These are phyloP conservation scores for Phoebastria nigripes DNA, from an alignment of 2,797 vertebrate species.

Conservation along the genomic window DNA sequence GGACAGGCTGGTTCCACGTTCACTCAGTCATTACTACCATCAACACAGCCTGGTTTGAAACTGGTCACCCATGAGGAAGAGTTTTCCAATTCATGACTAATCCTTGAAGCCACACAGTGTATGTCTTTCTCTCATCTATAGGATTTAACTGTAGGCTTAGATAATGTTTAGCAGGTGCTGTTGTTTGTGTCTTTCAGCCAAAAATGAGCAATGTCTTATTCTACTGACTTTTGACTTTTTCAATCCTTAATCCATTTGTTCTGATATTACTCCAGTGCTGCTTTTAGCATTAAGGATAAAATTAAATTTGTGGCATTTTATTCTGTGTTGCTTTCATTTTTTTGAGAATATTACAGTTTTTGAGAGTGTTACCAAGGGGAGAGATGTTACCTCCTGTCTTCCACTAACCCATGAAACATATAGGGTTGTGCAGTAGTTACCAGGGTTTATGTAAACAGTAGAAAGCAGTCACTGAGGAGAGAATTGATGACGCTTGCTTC, in stretches of 20 bases:
- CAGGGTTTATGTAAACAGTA: neutral
- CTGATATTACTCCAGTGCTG: neutral
- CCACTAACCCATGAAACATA: neutral
- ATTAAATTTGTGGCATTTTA: neutral
- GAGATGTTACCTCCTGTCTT: neutral
- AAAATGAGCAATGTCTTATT: neutral
- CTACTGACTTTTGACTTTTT: neutral
- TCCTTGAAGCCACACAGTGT: neutral
- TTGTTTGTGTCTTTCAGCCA: neutral
- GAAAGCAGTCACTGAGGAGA: neutral
- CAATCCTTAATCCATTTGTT: neutral
- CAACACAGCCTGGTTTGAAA: neutral
- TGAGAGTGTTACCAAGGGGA: neutral
- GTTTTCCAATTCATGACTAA: neutral
- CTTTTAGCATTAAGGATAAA: neutral
- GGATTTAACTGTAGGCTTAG: neutral
- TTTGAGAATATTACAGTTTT: neutral
- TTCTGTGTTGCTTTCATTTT: neutral
- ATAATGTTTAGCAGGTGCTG: neutral
- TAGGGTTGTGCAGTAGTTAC: neutral
- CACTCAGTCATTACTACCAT: fast-evolving
- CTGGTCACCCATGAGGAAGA: neutral
- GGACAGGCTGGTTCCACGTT: neutral
- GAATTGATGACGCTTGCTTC: neutral
- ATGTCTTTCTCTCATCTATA: neutral